Evolutionary conservation across 1,140 invertebrate genomes (phyloP).

Genomic region (Sycophaga agraensis): DNA sequence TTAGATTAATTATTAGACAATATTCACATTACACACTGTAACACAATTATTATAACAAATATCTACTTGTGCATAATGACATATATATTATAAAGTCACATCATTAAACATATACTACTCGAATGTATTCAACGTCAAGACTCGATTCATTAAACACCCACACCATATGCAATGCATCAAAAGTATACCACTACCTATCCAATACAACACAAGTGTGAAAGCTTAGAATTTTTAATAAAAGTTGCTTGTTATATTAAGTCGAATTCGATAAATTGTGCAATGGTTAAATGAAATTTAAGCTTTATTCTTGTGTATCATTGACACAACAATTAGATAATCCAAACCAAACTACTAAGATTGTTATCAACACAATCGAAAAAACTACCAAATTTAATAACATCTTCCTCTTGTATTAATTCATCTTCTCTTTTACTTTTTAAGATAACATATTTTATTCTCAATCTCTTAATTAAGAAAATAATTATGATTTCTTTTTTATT

Average conservation of each 20-base stretch:
- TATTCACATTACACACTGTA: slow-evolving; percentile 57
- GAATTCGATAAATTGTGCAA: no score
- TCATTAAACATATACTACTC: slow-evolving; percentile 59
- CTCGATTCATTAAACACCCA: slow-evolving; percentile 57
- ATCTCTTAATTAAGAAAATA: no score
- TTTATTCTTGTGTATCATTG: neutral
- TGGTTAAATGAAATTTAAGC: neutral
- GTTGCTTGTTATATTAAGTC: no score
- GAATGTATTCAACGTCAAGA: slow-evolving; percentile 53
- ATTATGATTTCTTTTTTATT: no score
- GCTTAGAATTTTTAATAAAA: neutral
- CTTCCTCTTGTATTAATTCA: no score
- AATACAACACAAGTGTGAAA: slow-evolving; percentile 6
- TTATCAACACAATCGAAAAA: neutral
- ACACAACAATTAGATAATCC: slow-evolving; percentile 5
- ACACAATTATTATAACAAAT: slow-evolving; percentile 57
- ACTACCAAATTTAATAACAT: no score
- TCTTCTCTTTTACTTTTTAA: no score
- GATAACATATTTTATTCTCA: no score
- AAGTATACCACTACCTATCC: slow-evolving; percentile 31
- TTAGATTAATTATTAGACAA: slow-evolving; percentile 48
- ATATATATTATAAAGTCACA: slow-evolving; percentile 58
- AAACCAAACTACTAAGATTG: neutral
- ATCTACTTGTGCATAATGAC: slow-evolving; percentile 58
- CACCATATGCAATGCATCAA: slow-evolving; percentile 43